Evolutionary conservation across 1,140 invertebrate genomes (phyloP).

Genomic region (Microplitis mediator): DNA sequence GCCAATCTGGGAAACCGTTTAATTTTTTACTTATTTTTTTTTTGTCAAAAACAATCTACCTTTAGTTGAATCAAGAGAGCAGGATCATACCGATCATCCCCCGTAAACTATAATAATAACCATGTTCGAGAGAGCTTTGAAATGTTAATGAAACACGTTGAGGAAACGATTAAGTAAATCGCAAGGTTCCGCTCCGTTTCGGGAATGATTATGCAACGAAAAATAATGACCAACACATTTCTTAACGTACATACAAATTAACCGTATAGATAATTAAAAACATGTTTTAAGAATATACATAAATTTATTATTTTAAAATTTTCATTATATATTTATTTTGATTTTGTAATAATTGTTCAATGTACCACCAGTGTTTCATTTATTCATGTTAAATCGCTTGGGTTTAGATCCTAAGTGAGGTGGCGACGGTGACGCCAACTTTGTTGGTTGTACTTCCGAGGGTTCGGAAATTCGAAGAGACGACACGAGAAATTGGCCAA

Average conservation of each 20-base stretch:
- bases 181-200: slow-evolving; percentile 23
- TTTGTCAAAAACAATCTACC: neutral
- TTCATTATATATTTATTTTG: slow-evolving; percentile 8
- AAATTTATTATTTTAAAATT: neutral
- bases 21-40: neutral
- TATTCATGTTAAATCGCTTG: slow-evolving; percentile 54
- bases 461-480: slow-evolving; percentile 35
- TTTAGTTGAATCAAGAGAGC: neutral
- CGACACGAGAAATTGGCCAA: slow-evolving; percentile 16
- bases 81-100: slow-evolving; percentile 2
- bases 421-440: neutral
- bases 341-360: slow-evolving; percentile 40
- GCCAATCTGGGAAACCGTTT: neutral
- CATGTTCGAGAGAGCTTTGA: slow-evolving; percentile 25
- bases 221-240: neutral
- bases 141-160: slow-evolving; percentile 34
- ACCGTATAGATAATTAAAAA: no score
- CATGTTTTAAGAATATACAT: no score
- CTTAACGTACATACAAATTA: no score
- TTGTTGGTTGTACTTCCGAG: slow-evolving; percentile 1
- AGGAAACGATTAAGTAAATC: slow-evolving; percentile 33
- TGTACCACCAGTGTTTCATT: slow-evolving; percentile 53
- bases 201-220: slow-evolving; percentile 17
- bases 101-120: slow-evolving; percentile 28
- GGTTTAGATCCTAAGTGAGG: neutral